Evolutionary conservation across 1,140 invertebrate genomes (phyloP), one percentile per base, ranked within the genome.

Genomic region (Zaprionus davidi): DNA sequence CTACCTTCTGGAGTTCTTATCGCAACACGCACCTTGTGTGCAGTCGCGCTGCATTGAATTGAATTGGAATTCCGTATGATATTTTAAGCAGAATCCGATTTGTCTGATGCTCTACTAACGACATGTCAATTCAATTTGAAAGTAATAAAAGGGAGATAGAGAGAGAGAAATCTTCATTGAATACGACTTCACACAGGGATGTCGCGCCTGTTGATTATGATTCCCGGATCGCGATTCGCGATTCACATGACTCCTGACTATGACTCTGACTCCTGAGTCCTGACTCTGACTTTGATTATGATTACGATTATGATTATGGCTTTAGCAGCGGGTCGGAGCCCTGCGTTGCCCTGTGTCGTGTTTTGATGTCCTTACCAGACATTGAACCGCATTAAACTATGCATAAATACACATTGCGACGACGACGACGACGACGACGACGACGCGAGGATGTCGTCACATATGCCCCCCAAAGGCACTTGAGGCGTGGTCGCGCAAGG

Each of bases 311-410:
- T 81, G 83, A 87, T 88, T 87, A 88, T 88, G 84, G 80, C 84
- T 87, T 71, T 59, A 88, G 82, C 66, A 53, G 46, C 26, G 56
- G 28, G 49, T 34, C 20, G 60, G 17, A 31, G 51, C 51, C 60
- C 53, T 68, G 46, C 71, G 62, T 66, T 78, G 57, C 75, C 66
- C 77, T 82, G 68, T 9, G 81, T 81, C 82, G 71, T 87, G 84
- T 87, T 87, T 84, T 88, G 84, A 87, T 85, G 84, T 88, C 84
- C 78, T 88, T 88, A 90, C 78, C 84, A 88, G 84, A 88, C 84
- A 90, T 88, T 88, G 84, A 88, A 88, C 84, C 84, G 84, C 84
- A 88, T 88, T 87, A 87, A 87, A 90, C 84, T 88, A 81, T 90
- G 84, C 84, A 87, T 87, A 87, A 87, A 87, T 87, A 87, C 84